Percentiles rank a stretch among this genome's conserved stretches.
These are phyloP conservation scores for Vireo altiloquus DNA, from an alignment of 2,113 vertebrate species.

Conservation along the genomic window DNA sequence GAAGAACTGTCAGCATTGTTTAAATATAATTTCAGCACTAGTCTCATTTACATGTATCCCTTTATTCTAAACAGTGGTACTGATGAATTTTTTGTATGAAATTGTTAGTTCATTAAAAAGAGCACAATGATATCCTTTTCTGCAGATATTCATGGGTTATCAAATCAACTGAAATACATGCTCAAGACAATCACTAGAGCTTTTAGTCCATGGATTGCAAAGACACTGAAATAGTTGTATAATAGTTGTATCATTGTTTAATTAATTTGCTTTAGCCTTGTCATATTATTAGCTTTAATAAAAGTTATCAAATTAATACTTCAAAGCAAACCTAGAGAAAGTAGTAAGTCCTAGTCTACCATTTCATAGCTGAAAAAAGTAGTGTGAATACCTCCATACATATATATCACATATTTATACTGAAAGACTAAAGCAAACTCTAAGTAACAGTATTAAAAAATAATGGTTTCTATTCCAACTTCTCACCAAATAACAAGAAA, in stretches of 20 bases:
- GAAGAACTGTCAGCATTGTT: constrained; percentile 69
- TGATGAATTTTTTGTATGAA: constrained; percentile 57
- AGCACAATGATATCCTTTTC: constrained; percentile 54
- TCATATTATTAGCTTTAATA: background rate
- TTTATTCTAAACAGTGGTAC: constrained; percentile 65
- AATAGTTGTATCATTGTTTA: background rate
- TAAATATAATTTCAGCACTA: constrained; percentile 51
- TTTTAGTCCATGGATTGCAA: background rate
- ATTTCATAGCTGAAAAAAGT: background rate
- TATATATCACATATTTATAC: background rate
- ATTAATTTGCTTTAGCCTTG: background rate
- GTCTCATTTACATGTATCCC: constrained; percentile 67
- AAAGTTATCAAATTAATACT: background rate
- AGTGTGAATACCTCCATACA: background rate
- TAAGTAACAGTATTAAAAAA: background rate
- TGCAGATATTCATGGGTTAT: constrained; percentile 59
- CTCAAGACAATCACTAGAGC: background rate
- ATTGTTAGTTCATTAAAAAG: constrained; percentile 70
- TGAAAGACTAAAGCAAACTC: background rate
- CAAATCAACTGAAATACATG: constrained; percentile 48
- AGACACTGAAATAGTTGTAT: background rate
- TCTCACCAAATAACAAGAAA: background rate
- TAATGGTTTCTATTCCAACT: background rate
- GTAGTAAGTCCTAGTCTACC: background rate
- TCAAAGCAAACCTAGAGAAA: background rate